phyloP scores from a whole-genome alignment of 2,888 invertebrate species.

The Oligia strigilis region DNA sequence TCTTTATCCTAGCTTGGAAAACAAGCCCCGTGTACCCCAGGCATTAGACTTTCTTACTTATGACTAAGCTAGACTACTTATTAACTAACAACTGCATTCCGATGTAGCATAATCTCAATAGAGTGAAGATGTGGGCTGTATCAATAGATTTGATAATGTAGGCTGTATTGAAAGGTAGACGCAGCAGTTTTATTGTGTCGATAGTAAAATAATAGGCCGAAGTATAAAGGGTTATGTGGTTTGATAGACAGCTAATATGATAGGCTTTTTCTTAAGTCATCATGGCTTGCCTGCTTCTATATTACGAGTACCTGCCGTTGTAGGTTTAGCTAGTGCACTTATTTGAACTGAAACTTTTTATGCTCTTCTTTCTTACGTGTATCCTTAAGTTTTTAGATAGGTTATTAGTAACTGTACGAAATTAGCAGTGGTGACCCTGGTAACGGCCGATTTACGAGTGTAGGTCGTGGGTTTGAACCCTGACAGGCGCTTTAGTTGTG shows the following conservation, averaged over 20 bases:
- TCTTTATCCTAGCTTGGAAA: not conserved
- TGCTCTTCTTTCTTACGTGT: not conserved
- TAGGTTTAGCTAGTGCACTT: not conserved
- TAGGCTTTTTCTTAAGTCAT: conserved; percentile 13
- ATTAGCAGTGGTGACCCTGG: not conserved
- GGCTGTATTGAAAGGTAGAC: conserved; percentile 28
- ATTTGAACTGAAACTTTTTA: not conserved
- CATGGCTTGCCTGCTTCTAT: conserved; percentile 13
- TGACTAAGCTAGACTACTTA: conserved; percentile 42
- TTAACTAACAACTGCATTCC: conserved; percentile 60
- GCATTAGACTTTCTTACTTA: conserved; percentile 48
- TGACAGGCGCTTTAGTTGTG: too few relatives aligned
- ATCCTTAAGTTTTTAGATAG: not conserved
- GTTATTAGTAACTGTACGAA: not conserved
- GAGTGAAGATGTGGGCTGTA: conserved; percentile 44
- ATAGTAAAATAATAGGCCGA: conserved; percentile 36
- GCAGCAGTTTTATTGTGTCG: conserved; percentile 36
- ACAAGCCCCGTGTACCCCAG: not conserved
- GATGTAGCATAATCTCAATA: conserved; percentile 34
- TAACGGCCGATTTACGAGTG: too few relatives aligned
- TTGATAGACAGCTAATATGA: conserved; percentile 39
- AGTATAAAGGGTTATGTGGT: conserved; percentile 20
- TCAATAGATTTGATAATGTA: conserved; percentile 40
- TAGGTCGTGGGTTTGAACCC: too few relatives aligned
- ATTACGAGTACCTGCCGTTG: not conserved